Evolutionary conservation across 2,113 vertebrate genomes (phyloP).

Genomic region (Scortum barcoo): DNA sequence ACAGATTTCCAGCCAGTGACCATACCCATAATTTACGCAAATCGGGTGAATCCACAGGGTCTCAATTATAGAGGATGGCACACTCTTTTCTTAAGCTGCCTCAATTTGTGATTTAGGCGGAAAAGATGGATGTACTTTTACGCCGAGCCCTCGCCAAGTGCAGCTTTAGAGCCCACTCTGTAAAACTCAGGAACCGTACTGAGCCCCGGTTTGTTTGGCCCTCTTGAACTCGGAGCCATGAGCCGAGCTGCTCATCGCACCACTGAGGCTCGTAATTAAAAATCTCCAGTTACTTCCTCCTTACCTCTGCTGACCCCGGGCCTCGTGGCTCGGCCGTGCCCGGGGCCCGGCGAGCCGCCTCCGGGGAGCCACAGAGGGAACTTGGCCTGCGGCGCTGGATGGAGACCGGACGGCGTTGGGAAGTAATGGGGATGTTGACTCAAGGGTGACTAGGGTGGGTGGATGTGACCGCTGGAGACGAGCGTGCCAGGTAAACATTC

Average conservation of each 20-base stretch:
- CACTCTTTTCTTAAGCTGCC: conserved; percentile 55
- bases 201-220: conserved; percentile 49
- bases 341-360: conserved; percentile 57
- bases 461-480: conserved; percentile 38
- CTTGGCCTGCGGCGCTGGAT: conserved; percentile 64
- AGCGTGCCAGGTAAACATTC: conserved; percentile 66
- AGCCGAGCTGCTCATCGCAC: conserved; percentile 69
- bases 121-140: conserved; percentile 62
- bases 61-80: conserved; percentile 65
- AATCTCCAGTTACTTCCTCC: conserved; percentile 72
- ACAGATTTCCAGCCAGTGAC: conserved; percentile 44
- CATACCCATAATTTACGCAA: conserved; percentile 57
- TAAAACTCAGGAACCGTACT: conserved; percentile 59
- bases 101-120: conserved; percentile 62
- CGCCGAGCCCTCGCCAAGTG: conserved; percentile 52
- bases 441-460: conserved; percentile 64
- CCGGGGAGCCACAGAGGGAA: conserved; percentile 66
- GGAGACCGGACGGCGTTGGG: conserved; percentile 58
- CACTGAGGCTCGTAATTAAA: conserved; percentile 77
- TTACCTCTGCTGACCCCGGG: conserved; percentile 69
- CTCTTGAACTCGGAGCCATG: conserved; percentile 50
- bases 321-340: conserved; percentile 47
- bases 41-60: conserved; percentile 65
- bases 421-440: conserved; percentile 75
- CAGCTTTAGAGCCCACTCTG: conserved; percentile 54